Evolutionary conservation across 1,140 invertebrate species (phyloP).

Genomic region (Lucilia sericata): DNA sequence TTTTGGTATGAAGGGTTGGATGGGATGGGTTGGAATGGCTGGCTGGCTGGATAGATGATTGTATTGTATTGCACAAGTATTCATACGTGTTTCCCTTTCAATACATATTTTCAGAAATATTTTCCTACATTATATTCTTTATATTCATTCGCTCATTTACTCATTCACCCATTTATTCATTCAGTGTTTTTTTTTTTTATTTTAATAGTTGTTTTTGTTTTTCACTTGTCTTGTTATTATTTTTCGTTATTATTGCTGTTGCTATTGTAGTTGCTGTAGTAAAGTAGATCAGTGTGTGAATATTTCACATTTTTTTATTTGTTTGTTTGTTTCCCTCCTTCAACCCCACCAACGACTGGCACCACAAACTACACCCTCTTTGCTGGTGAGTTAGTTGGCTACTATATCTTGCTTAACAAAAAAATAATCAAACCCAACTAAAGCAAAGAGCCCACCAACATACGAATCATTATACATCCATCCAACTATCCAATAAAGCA

Average conservation of each 20-base stretch:
- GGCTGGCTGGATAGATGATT: no score
- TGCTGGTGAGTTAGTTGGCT: background rate
- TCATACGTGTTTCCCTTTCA: constrained; percentile 1
- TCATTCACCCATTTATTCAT: background rate
- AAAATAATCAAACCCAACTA: background rate
- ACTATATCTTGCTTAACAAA: background rate
- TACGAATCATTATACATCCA: background rate
- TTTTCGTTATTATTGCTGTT: background rate
- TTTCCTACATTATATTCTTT: constrained; percentile 9
- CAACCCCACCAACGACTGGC: background rate
- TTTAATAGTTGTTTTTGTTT: background rate
- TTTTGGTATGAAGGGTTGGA: background rate
- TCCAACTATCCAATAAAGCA: background rate
- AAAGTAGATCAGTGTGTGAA: constrained; percentile 33
- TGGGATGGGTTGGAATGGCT: no score
- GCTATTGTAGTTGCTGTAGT: background rate
- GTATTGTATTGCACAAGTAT: background rate
- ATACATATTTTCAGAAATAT: background rate
- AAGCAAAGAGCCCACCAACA: background rate
- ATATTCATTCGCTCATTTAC: background rate
- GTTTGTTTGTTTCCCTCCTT: background rate
- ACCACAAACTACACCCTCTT: background rate
- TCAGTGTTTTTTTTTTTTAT: background rate
- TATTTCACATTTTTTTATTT: background rate
- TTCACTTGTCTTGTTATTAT: constrained; percentile 10